These are phyloP conservation scores for Scaptomyza hsui DNA, from an alignment of 1,140 invertebrate species.

Conservation along the genomic window DNA sequence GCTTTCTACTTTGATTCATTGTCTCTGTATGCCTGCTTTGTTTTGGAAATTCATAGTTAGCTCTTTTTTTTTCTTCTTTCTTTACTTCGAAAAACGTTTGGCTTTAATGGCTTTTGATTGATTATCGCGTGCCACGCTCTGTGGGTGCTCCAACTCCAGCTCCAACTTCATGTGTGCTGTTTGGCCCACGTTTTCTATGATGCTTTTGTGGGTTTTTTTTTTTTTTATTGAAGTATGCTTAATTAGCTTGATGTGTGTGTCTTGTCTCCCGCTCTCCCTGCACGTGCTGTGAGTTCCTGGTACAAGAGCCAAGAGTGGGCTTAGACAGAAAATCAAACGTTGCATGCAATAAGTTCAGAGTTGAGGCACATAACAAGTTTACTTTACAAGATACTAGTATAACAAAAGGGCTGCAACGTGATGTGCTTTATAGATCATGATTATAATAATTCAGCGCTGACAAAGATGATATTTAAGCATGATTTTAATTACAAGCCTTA, in stretches of 20 bases:
- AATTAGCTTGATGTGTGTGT: conserved; percentile 68
- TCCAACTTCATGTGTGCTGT: conserved; percentile 52
- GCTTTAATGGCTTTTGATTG: conserved; percentile 81
- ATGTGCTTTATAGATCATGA: background rate
- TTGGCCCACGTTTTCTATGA: conserved; percentile 71
- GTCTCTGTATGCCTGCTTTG: conserved; percentile 34
- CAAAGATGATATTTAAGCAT: background rate
- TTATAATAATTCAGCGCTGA: background rate
- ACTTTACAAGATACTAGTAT: conserved; percentile 13
- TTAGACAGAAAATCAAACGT: conserved; percentile 9
- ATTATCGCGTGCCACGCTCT: conserved; percentile 79
- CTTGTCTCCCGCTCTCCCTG: conserved; percentile 37
- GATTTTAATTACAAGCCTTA: background rate
- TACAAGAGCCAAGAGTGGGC: conserved; percentile 29
- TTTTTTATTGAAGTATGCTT: conserved; percentile 74
- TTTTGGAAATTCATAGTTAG: conserved; percentile 39
- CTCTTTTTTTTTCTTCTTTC: too few relatives aligned
- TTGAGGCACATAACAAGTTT: conserved; percentile 41
- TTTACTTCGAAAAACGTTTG: conserved; percentile 57
- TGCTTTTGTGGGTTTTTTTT: conserved; percentile 48
- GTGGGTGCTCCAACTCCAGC: conserved; percentile 62
- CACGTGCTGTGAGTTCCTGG: conserved; percentile 68
- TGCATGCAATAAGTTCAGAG: conserved; percentile 38
- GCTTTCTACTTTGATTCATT: conserved; percentile 73
- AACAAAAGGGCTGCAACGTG: conserved; percentile 17